Conservation (phyloP, 2,888 invertebrate genomes). For the Cantharis rufa region DNA sequence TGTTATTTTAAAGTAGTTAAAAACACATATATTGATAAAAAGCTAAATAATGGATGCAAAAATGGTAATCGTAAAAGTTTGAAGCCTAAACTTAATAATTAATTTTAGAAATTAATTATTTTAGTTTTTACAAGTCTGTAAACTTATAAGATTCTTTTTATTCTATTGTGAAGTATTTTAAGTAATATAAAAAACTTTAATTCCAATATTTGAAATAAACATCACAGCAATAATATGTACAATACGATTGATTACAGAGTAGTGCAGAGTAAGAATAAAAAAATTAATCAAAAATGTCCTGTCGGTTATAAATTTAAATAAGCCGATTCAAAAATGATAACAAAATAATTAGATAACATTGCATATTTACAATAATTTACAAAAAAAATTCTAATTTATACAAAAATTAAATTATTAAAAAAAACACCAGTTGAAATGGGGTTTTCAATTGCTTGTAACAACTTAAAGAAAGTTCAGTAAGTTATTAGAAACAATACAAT, state of each 20-base stretch:
- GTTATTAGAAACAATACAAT: conserved; percentile 12
- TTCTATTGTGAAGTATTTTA: not conserved
- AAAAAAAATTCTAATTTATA: conserved; percentile 7
- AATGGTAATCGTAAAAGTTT: not conserved
- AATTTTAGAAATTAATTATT: not conserved
- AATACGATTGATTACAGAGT: not conserved
- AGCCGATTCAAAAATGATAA: not conserved
- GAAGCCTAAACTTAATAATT: not conserved
- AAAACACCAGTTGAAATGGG: not conserved
- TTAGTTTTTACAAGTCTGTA: not conserved
- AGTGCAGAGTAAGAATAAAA: not conserved
- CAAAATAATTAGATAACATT: conserved; percentile 13
- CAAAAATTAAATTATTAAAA: not conserved
- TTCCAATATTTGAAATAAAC: conserved; percentile 5
- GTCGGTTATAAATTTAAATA: not conserved
- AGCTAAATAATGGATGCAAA: conserved; percentile 14
- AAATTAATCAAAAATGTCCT: conserved; percentile 1
- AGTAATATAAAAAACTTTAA: not conserved
- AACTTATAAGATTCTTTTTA: not conserved
- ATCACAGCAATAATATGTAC: conserved; percentile 23
- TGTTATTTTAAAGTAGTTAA: conserved; percentile 25
- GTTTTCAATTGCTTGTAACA: not conserved
- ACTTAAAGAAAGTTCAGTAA: not conserved
- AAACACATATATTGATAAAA: conserved; percentile 28
- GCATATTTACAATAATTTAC: conserved; percentile 29